phyloP scores from a whole-genome alignment of 2,888 invertebrate species.

The Philaethria dido region DNA sequence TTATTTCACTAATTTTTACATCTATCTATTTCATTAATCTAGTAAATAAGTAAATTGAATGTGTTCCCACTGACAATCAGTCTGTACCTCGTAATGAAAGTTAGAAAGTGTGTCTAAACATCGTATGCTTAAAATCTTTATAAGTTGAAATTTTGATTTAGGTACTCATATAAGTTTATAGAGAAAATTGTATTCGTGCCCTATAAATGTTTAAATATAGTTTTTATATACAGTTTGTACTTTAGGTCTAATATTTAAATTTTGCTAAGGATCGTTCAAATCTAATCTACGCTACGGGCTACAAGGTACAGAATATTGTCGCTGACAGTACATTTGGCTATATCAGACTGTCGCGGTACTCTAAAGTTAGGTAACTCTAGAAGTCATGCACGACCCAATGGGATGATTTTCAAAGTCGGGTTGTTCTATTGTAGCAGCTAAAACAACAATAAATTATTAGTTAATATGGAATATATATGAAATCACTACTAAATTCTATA shows the following conservation, averaged over 20 bases:
- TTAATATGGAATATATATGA: constrained; percentile 42
- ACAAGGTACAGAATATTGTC: constrained; percentile 48
- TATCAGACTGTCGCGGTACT: constrained; percentile 55
- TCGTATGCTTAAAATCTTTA: not conserved
- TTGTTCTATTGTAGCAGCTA: constrained; percentile 94
- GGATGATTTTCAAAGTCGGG: constrained; percentile 86
- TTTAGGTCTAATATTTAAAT: constrained; percentile 12
- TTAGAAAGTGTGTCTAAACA: not conserved
- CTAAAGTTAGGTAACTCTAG: constrained; percentile 52
- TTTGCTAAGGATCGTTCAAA: constrained; percentile 7
- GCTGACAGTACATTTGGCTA: constrained; percentile 52
- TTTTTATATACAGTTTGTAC: not conserved
- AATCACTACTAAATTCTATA: constrained; percentile 34
- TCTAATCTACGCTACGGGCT: not conserved
- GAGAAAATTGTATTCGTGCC: not conserved
- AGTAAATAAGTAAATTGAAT: constrained; percentile 47
- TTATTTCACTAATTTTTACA: constrained; percentile 44
- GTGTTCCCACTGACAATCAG: constrained; percentile 36
- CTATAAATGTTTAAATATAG: not conserved
- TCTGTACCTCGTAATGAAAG: constrained; percentile 51
- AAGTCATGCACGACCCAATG: constrained; percentile 71
- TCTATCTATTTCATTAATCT: constrained; percentile 44
- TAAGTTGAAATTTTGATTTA: not conserved
- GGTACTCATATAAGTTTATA: not conserved
- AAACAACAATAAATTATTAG: constrained; percentile 71